Evolutionary conservation across 2,113 vertebrate species (phyloP), one percentile per base, ranked within the genome.

Genomic region (Crotalus horridus): DNA sequence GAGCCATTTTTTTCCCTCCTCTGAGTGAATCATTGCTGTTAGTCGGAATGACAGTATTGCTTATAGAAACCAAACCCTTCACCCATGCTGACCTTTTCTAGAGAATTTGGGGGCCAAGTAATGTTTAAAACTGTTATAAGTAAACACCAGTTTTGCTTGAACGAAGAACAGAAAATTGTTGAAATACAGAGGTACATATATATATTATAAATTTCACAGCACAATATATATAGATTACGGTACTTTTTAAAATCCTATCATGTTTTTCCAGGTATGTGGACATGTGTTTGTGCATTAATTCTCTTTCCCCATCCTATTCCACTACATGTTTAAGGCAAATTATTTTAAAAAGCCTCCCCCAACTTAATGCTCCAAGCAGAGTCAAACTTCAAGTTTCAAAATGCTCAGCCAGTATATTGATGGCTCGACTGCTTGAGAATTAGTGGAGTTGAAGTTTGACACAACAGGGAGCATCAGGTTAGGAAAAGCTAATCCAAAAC

Each of bases 1-100:
- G 93, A 97, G 96, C 95, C 88, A 96, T 95, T 97, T 97, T 97
- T 97, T 97, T 96, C 85, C 94, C 91, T 96, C 87, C 94, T 95
- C 96, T 93, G 94, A 97, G 96, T 94, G 95, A 97, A 97, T 96
- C 95, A 93, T 85, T 94, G 95, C 96, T 91, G 87, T 97, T 97
- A 97, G 95, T 93, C 95, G 96, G 97, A 97, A 96, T 96, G 94
- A 97, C 95, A 97, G 94, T 92, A 95, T 88, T 96, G 94, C 97
- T 96, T 93, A 96, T 95, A 96, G 96, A 96, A 95, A 96, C 81
- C 33, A 96, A 96, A 94, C 88, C 96, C 95, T 96, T 96, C 95
- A 89, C 96, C 93, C 26, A 1, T 94, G 92, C 95, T 96, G 96
- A 96, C 96, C 96, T 97, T 95, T 96, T 95, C 91, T 94, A 85